A percentile compares a stretch with the other conserved stretches of the same genome.
phyloP scores from a whole-genome alignment of 1,140 invertebrate genomes.

The Pogonus chalceus region DNA sequence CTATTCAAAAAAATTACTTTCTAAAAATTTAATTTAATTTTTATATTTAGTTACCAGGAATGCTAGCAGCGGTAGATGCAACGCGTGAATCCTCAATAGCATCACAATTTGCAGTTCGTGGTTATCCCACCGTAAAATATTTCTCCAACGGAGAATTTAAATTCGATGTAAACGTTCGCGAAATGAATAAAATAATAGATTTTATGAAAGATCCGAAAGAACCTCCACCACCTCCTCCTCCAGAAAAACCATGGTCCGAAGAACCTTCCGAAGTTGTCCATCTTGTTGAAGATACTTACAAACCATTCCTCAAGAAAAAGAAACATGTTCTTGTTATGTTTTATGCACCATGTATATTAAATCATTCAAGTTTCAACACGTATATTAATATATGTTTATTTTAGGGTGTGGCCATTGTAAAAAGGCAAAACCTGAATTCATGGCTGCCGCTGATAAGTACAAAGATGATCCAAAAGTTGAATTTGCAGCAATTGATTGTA shows the following conservation, averaged over 20 bases:
- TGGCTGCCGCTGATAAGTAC: conserved; percentile 60
- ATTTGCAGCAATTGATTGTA: conserved; percentile 80
- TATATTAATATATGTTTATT: conserved; percentile 17
- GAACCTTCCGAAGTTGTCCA: conserved; percentile 64
- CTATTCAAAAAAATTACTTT: conserved; percentile 13
- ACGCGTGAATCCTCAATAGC: conserved; percentile 61
- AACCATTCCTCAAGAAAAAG: conserved; percentile 54
- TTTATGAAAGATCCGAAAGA: conserved; percentile 78
- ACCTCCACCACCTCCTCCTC: conserved; percentile 69
- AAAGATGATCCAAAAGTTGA: conserved; percentile 61
- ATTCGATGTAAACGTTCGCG: conserved; percentile 67
- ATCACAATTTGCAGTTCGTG: conserved; percentile 60
- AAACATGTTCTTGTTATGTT: conserved; percentile 81
- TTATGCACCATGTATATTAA: conserved; percentile 77
- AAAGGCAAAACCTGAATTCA: conserved; percentile 76
- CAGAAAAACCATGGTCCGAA: conserved; percentile 65
- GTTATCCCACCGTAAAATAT: conserved; percentile 77
- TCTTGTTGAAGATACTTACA: conserved; percentile 62
- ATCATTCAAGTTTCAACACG: not conserved
- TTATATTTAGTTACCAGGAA: conserved; percentile 48
- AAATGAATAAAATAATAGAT: conserved; percentile 63
- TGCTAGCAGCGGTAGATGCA: conserved; percentile 73
- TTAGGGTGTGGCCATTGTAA: conserved; percentile 89
- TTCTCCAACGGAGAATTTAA: conserved; percentile 64
- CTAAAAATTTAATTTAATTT: conserved; percentile 5